These are phyloP conservation scores for Hirundichthys speculiger DNA, from an alignment of 2,113 vertebrate genomes.

Conservation along the genomic window DNA sequence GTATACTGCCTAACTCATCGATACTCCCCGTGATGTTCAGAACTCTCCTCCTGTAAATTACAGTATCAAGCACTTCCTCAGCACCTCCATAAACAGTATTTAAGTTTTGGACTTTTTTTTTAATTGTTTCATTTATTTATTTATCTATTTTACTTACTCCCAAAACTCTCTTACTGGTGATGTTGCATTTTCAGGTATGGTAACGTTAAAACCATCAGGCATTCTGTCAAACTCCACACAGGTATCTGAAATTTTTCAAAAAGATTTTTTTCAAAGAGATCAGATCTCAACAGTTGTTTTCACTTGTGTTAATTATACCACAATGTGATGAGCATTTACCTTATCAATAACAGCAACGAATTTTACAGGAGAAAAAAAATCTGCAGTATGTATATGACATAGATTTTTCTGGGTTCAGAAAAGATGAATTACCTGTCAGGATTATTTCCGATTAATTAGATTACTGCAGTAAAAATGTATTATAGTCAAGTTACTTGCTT, in stretches of 20 bases:
- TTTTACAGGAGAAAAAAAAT: no score
- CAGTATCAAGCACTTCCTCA: background rate
- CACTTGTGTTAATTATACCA: no score
- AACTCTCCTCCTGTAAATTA: slow-evolving; percentile 73
- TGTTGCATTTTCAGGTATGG: slow-evolving; percentile 80
- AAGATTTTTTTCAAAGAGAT: background rate
- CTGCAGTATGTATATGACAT: no score
- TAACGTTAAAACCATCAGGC: slow-evolving; percentile 66
- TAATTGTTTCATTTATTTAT: background rate
- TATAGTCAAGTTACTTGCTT: no score
- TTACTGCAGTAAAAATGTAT: no score
- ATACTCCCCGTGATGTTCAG: slow-evolving; percentile 85
- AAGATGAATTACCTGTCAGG: no score
- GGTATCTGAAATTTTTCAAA: slow-evolving; percentile 75
- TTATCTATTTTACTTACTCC: slow-evolving; percentile 86
- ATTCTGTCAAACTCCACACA: slow-evolving; percentile 84
- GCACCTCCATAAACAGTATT: background rate
- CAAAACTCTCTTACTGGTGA: slow-evolving; percentile 95
- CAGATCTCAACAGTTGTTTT: no score
- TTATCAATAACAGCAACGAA: background rate
- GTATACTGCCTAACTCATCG: slow-evolving; percentile 82
- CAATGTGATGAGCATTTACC: no score
- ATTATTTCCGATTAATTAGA: no score
- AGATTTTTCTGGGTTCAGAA: no score
- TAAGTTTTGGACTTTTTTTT: background rate